phyloP scores from a whole-genome alignment of 2,888 invertebrate species.

The Deilephila porcellus region DNA sequence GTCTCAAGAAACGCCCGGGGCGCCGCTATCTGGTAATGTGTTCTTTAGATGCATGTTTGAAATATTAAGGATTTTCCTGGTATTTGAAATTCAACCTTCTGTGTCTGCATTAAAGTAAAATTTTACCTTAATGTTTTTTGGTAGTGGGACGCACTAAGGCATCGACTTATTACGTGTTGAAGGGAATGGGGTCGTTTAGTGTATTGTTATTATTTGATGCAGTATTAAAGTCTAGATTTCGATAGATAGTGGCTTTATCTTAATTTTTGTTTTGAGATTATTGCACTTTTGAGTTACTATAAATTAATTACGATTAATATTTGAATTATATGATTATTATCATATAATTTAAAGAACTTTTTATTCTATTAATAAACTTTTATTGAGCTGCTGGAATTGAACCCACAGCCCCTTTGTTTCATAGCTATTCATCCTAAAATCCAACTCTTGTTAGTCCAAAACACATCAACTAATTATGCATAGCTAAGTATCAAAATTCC shows the following conservation, averaged over 20 bases:
- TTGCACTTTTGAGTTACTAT: background rate
- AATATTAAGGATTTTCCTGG: constrained; percentile 45
- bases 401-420: background rate
- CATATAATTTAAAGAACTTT: too few relatives aligned
- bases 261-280: background rate
- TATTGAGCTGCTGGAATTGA: too few relatives aligned
- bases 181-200: constrained; percentile 71
- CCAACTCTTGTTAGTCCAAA: background rate
- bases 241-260: background rate
- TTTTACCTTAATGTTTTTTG: constrained; percentile 38
- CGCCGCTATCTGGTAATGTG: constrained; percentile 69
- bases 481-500: background rate
- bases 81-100: constrained; percentile 48
- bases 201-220: constrained; percentile 46
- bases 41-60: constrained; percentile 53
- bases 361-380: too few relatives aligned
- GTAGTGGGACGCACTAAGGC: constrained; percentile 52
- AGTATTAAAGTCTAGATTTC: constrained; percentile 4
- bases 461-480: background rate
- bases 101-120: constrained; percentile 43
- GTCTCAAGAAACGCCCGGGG: constrained; percentile 68
- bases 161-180: constrained; percentile 76
- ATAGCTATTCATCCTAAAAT: background rate
- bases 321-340: background rate
- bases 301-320: background rate